Evolutionary conservation across 2,797 vertebrate genomes (phyloP).

Genomic region (Schizopygopsis pylzovi): DNA sequence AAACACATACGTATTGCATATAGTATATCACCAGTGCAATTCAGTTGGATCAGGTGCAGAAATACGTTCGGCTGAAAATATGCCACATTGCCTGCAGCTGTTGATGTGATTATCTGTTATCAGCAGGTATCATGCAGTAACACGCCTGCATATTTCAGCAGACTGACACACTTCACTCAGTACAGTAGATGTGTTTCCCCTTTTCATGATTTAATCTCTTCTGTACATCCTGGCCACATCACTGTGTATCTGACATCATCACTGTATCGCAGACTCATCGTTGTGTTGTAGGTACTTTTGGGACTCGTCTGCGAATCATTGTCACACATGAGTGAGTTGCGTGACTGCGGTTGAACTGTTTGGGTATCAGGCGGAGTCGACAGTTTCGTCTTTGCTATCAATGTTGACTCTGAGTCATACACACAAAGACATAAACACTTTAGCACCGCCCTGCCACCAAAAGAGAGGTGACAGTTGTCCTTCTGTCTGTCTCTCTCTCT

Average conservation of each 20-base stretch:
- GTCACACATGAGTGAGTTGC: constrained; percentile 32
- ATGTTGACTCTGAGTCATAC: constrained; percentile 14
- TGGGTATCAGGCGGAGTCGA: constrained; percentile 30
- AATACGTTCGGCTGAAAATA: not conserved
- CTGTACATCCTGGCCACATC: constrained; percentile 12
- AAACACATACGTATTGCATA: not conserved
- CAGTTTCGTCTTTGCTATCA: constrained; percentile 30
- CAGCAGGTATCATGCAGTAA: not conserved
- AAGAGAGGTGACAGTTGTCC: not conserved
- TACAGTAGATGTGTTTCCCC: not conserved
- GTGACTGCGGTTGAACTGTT: constrained; percentile 32
- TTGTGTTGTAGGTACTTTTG: not conserved
- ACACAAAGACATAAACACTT: constrained; percentile 13
- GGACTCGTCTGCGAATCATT: not conserved
- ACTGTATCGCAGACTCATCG: not conserved
- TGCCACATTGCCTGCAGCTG: not conserved
- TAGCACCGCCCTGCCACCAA: not conserved
- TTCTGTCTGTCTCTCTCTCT: rapidly evolving
- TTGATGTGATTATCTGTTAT: constrained; percentile 14
- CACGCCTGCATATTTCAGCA: not conserved
- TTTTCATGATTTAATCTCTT: constrained; percentile 6
- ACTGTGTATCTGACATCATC: not conserved
- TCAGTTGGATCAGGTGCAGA: not conserved
- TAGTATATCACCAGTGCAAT: too few species aligned
- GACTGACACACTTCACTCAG: constrained; percentile 22